Evolutionary conservation across 2,113 vertebrate genomes (phyloP).

Genomic region (Nothobranchius furzeri): DNA sequence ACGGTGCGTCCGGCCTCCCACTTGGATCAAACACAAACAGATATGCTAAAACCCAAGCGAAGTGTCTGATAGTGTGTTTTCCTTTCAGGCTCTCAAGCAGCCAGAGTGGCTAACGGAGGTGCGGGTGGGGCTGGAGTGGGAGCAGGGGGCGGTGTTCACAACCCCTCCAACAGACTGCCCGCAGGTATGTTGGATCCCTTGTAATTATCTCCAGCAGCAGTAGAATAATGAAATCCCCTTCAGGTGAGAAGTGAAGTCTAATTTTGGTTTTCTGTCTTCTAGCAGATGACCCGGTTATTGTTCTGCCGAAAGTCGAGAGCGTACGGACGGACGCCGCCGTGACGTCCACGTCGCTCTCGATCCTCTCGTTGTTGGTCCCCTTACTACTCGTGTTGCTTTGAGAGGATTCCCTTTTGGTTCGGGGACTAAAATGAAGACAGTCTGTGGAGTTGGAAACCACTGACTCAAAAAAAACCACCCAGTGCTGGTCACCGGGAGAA

Average conservation of each 20-base stretch:
- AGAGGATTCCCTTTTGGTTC: constrained; percentile 51
- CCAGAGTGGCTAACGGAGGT: constrained; percentile 71
- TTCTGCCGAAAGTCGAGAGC: constrained; percentile 82
- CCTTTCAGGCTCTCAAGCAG: constrained; percentile 77
- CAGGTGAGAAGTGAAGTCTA: constrained; percentile 21
- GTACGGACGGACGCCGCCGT: constrained; percentile 78
- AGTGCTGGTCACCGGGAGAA: constrained; percentile 76
- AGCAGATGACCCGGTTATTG: constrained; percentile 83
- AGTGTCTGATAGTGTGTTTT: constrained; percentile 18
- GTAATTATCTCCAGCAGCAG: constrained; percentile 31
- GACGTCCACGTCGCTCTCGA: constrained; percentile 51
- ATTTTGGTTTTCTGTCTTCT: constrained; percentile 33
- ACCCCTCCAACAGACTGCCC: constrained; percentile 78
- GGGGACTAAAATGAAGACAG: constrained; percentile 71
- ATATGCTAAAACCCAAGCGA: background rate
- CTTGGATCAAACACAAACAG: constrained; percentile 5
- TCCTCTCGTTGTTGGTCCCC: constrained; percentile 76
- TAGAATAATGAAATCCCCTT: constrained; percentile 8
- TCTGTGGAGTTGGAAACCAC: constrained; percentile 65
- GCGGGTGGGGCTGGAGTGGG: constrained; percentile 54
- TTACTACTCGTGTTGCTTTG: constrained; percentile 76
- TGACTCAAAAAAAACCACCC: constrained; percentile 63
- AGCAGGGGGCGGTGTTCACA: constrained; percentile 70
- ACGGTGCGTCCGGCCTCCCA: constrained; percentile 78
- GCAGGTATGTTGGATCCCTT: constrained; percentile 69